A percentile compares a stretch with the other conserved stretches of the same genome.
Evolutionary conservation across 2,888 invertebrate genomes (phyloP).

Genomic region (Agrotis exclamationis): DNA sequence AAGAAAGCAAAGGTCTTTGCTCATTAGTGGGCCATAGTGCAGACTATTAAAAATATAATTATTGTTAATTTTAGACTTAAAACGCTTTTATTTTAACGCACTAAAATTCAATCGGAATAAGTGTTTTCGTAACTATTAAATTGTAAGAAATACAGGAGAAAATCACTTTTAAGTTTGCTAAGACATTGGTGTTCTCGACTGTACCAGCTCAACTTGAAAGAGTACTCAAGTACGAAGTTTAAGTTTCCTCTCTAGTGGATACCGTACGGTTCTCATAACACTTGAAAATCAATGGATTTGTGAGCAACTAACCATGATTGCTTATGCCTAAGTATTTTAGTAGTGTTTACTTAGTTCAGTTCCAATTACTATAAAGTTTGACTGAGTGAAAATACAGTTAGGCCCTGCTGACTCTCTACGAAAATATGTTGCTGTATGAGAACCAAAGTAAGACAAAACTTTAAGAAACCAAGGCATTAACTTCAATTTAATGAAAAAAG

Average conservation of each 20-base stretch:
- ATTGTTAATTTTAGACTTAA: no score
- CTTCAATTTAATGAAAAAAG: background rate
- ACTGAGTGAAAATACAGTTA: constrained; percentile 20
- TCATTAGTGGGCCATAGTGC: no score
- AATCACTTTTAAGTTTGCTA: background rate
- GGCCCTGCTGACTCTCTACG: background rate
- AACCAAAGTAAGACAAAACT: background rate
- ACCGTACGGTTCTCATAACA: constrained; percentile 47
- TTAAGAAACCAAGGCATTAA: background rate
- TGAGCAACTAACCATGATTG: constrained; percentile 29
- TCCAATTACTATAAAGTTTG: constrained; percentile 28
- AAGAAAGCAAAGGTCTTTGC: no score
- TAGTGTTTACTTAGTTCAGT: constrained; percentile 43
- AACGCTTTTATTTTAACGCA: no score
- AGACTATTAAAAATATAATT: no score
- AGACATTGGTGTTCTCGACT: background rate
- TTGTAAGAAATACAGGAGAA: background rate
- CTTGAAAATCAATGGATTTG: constrained; percentile 46
- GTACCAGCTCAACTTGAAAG: constrained; percentile 23
- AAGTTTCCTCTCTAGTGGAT: constrained; percentile 31
- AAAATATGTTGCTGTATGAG: background rate
- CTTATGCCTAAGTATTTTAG: constrained; percentile 17
- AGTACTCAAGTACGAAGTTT: constrained; percentile 39
- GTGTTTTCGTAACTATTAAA: no score
- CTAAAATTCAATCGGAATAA: no score